These are phyloP conservation scores for Meteorus sp. DNA, from an alignment of 1,140 invertebrate genomes.

Conservation along the genomic window DNA sequence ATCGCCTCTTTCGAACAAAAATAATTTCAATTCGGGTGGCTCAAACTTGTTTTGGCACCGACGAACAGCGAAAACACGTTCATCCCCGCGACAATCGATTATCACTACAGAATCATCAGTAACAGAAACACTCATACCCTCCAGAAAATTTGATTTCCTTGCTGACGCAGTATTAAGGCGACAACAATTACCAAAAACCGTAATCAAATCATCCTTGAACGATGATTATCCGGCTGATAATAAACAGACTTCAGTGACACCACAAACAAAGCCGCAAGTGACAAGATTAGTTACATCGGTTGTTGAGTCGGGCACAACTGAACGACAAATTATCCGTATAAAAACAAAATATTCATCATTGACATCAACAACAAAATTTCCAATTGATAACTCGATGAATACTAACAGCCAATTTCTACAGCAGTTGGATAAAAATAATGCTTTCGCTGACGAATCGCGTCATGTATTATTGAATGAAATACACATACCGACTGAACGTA, in stretches of 20 bases:
- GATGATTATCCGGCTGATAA: slow-evolving; percentile 33
- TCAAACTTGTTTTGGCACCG: slow-evolving; percentile 25
- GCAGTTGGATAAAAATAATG: slow-evolving; percentile 10
- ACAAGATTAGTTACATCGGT: slow-evolving; percentile 58
- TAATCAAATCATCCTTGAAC: slow-evolving; percentile 22
- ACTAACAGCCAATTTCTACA: slow-evolving; percentile 14
- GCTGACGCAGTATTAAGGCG: slow-evolving; percentile 50
- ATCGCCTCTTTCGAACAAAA: not conserved
- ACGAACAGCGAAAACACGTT: slow-evolving; percentile 38
- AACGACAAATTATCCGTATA: slow-evolving; percentile 55
- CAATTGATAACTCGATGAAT: slow-evolving; percentile 29
- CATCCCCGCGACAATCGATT: slow-evolving; percentile 38
- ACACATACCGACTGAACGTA: slow-evolving; percentile 38
- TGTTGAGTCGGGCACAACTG: slow-evolving; percentile 56
- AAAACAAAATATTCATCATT: slow-evolving; percentile 54
- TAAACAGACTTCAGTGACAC: slow-evolving; percentile 29
- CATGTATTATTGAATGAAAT: slow-evolving; percentile 46
- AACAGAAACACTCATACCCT: slow-evolving; percentile 51
- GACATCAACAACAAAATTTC: slow-evolving; percentile 45
- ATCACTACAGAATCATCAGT: slow-evolving; percentile 40
- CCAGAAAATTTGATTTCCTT: slow-evolving; percentile 51
- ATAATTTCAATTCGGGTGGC: too few relatives aligned
- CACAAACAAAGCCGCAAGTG: slow-evolving; percentile 44
- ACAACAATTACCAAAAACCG: slow-evolving; percentile 46
- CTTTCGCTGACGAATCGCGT: slow-evolving; percentile 19